Evolutionary conservation across 64 coral and sea anemone species (phyloP).

Genomic region (Stichodactyla mertensii): DNA sequence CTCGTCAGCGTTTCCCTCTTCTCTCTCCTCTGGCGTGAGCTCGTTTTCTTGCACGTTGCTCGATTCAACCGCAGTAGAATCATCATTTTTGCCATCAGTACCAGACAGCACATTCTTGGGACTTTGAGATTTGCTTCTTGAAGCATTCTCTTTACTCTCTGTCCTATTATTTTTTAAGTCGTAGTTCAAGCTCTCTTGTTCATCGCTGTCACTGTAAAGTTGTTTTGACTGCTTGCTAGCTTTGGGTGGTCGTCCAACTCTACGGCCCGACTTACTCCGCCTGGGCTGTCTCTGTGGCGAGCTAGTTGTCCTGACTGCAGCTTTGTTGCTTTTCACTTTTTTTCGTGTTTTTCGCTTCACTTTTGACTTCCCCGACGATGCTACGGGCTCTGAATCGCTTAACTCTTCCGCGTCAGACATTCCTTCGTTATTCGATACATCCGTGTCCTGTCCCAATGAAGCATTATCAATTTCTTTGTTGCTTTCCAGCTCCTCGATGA

Average conservation of each 20-base stretch:
- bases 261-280: conserved; percentile 23
- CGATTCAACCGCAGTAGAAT: not conserved
- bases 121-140: conserved; percentile 7
- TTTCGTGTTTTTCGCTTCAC: conserved; percentile 71
- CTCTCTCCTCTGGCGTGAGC: not conserved
- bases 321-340: conserved; percentile 49
- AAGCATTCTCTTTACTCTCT: not conserved
- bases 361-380: conserved; percentile 43
- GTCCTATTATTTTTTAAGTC: not conserved
- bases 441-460: conserved; percentile 40
- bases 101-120: conserved; percentile 1
- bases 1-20: conserved; percentile 22
- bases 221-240: conserved; percentile 17
- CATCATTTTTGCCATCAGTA: not conserved
- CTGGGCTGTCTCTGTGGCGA: conserved; percentile 11
- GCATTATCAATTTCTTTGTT: not conserved
- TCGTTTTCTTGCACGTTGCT: not conserved
- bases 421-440: conserved; percentile 84
- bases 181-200: conserved; percentile 6
- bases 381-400: conserved; percentile 59
- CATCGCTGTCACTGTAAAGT: conserved; percentile 54
- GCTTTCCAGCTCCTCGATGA: not conserved
- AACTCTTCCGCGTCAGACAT: conserved; percentile 93
- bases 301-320: not conserved
- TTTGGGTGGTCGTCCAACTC: conserved; percentile 26